A percentile compares a stretch with the other conserved stretches of the same genome.
These are phyloP conservation scores for Hoplostethus mediterraneus DNA, from an alignment of 2,797 vertebrate species.

Conservation along the genomic window DNA sequence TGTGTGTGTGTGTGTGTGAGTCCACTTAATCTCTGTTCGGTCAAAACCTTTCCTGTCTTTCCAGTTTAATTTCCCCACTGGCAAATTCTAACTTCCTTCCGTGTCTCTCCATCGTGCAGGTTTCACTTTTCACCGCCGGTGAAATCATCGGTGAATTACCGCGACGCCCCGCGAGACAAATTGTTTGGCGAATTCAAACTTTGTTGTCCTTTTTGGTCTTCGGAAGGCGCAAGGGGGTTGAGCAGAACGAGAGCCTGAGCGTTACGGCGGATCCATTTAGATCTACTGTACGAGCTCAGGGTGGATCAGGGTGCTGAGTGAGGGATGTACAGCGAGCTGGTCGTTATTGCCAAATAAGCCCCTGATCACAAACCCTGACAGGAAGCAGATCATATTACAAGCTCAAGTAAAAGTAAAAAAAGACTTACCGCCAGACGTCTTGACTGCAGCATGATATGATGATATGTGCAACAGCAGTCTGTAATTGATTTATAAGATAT, in stretches of 20 bases:
- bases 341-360: slow-evolving; percentile 54
- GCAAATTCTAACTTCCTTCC: slow-evolving; percentile 21
- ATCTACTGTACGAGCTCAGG: slow-evolving; percentile 26
- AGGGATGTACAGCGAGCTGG: slow-evolving; percentile 36
- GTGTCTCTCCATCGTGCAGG: slow-evolving; percentile 27
- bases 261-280: slow-evolving; percentile 29
- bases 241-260: slow-evolving; percentile 11
- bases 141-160: slow-evolving; percentile 30
- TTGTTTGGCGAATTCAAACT: slow-evolving; percentile 15
- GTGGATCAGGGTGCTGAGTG: slow-evolving; percentile 42
- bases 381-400: slow-evolving; percentile 52
- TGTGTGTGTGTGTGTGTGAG: background rate
- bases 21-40: slow-evolving; percentile 9
- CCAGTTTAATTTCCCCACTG: slow-evolving; percentile 43
- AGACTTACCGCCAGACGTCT: background rate
- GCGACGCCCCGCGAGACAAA: background rate
- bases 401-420: slow-evolving; percentile 43
- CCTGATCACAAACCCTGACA: slow-evolving; percentile 47
- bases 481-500: too few species aligned
- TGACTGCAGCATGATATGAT: too few species aligned
- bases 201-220: background rate
- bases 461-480: too few species aligned
- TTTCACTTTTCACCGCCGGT: slow-evolving; percentile 24
- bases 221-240: slow-evolving; percentile 8
- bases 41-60: slow-evolving; percentile 12